A percentile compares a stretch with the other conserved stretches of the same genome.
Conservation (phyloP, 2,113 vertebrate genomes). For the Ceyx margarethae region DNA sequence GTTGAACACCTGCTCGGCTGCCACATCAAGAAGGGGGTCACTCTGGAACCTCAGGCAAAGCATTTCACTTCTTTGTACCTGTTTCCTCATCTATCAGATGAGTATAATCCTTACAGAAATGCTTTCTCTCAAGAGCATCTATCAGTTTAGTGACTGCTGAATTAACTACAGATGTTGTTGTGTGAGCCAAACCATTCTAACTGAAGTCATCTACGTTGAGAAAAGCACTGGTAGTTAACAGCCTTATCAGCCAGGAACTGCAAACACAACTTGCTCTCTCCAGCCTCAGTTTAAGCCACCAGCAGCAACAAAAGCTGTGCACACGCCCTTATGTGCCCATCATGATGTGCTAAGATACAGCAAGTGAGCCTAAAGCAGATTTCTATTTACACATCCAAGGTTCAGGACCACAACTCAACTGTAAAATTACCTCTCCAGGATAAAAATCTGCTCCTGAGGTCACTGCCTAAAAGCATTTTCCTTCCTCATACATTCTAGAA, state of each 20-base stretch:
- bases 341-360: background rate
- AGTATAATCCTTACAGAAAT: background rate
- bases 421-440: background rate
- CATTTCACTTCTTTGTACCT: background rate
- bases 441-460: background rate
- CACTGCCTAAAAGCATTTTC: background rate
- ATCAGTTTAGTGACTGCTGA: background rate
- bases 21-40: background rate
- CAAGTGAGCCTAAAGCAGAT: background rate
- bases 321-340: background rate
- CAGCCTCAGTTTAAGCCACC: background rate
- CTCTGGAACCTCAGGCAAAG: background rate
- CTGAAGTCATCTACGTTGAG: background rate
- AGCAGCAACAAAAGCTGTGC: background rate
- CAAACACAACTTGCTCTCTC: background rate
- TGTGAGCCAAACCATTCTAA: rapidly evolving
- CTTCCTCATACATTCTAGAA: background rate
- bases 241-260: rapidly evolving
- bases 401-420: background rate
- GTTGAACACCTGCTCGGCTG: background rate
- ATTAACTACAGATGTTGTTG: background rate
- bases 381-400: background rate
- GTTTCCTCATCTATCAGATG: background rate
- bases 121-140: background rate
- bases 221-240: background rate